Conservation (phyloP, 2,797 vertebrate species). For the Oryzias sinensis region DNA sequence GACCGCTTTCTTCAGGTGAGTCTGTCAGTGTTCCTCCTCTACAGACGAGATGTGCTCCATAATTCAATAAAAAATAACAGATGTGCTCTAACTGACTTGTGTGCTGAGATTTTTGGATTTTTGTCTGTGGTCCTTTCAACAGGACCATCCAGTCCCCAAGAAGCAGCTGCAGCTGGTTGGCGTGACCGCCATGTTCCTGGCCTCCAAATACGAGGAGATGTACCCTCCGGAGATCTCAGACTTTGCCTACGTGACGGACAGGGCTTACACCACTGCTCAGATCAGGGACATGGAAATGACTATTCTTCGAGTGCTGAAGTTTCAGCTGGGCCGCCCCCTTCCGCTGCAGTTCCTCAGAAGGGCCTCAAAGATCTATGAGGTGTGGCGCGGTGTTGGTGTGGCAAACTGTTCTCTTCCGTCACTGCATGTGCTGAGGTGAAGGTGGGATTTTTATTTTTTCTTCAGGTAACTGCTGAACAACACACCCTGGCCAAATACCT, state of each 20-base stretch:
- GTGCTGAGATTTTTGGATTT: background rate
- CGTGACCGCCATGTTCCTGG: slow-evolving; percentile 81
- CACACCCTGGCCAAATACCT: slow-evolving; percentile 85
- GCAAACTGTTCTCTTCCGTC: too few relatives aligned
- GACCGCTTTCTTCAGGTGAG: slow-evolving; percentile 87
- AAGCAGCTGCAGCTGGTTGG: slow-evolving; percentile 85
- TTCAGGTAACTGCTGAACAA: slow-evolving; percentile 78
- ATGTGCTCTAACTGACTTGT: too few relatives aligned
- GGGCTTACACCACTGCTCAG: slow-evolving; percentile 77
- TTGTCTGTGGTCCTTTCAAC: background rate
- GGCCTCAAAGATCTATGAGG: slow-evolving; percentile 80
- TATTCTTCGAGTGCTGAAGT: slow-evolving; percentile 75
- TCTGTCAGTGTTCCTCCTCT: too few relatives aligned
- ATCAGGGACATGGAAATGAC: slow-evolving; percentile 82
- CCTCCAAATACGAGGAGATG: slow-evolving; percentile 85
- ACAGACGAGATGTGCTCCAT: too few relatives aligned
- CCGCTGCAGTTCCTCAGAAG: slow-evolving; percentile 81
- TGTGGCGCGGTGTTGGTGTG: slow-evolving; percentile 18
- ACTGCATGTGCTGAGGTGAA: background rate
- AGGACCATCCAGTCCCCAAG: slow-evolving; percentile 83
- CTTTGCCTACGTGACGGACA: slow-evolving; percentile 81
- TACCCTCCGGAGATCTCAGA: slow-evolving; percentile 81
- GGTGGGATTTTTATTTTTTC: background rate
- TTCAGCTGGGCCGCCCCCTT: slow-evolving; percentile 76
- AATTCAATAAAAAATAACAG: too few relatives aligned